Evolutionary conservation across 2,888 invertebrate species (phyloP), one percentile per base, ranked within the genome.

Genomic region (Hermaeophaga mercurialis): DNA sequence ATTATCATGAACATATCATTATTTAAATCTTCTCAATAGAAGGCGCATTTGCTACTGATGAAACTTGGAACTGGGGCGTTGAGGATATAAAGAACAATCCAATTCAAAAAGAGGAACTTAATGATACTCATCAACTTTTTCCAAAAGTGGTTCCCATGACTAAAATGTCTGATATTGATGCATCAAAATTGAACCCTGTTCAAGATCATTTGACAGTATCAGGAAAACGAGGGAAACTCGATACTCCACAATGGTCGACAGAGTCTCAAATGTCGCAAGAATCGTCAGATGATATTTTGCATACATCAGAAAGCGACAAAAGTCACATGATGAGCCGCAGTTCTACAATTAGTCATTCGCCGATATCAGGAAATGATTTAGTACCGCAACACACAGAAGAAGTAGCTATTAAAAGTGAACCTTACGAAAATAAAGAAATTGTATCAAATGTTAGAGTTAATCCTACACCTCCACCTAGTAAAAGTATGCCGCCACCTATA

Each of bases 231-330:
- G 69, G 65, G 44, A 76, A 75, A 66, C 59, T 70, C 19, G 77
- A 78, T 9, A 78, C 85, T 14, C 84, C 85, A 1, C 85, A 85
- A 65, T 85, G 85, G 85, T 85, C 85, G 3, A 83, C 83, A 50
- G 86, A 86, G 70, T 85, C 85, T 26, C 85, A 85, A 71, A 81
- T 84, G 75, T 85, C 85, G 7, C 84, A 85, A 70, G 85, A 85
- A 66, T 85, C 85, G 1, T 85, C 85, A 59, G 85, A 85, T 66
- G 83, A 84, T 24, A 78, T 82, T 15, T 77, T 82, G 31, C 84
- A 83, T 44, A 83, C 83, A 8, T 84, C 84, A 7, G 85, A 85
- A 68, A 83, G 83, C 52, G 84, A 84, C 39, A 83, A 83, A 70
- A 84, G 84, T 77, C 82, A 82, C 64, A 81, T 82, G 69, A 81